Percentiles rank a stretch among this genome's conserved stretches.
Conservation (phyloP, 2,888 invertebrate species). For the Nomada lathburiana region DNA sequence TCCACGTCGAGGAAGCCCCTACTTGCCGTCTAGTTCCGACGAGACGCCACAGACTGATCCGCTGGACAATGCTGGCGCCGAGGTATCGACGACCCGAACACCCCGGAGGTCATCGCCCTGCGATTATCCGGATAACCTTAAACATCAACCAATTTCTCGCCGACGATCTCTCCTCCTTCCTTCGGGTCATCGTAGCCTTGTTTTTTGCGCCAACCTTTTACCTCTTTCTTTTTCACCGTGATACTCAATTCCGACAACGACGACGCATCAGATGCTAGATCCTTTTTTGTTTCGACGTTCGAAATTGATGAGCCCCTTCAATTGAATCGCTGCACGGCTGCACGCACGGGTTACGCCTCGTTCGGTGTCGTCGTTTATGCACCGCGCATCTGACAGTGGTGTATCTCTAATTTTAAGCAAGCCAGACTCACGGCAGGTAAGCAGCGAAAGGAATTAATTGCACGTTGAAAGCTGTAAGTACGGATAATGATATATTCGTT, state of each 20-base stretch:
- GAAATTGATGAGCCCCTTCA: too few species aligned
- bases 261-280: not conserved
- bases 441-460: conserved; percentile 23
- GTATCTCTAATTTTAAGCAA: too few species aligned
- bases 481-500: conserved; percentile 36
- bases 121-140: conserved; percentile 19
- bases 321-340: too few species aligned
- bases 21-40: conserved; percentile 23
- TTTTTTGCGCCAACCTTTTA: too few species aligned
- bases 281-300: too few species aligned
- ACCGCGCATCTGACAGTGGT: too few species aligned
- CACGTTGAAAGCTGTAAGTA: conserved; percentile 6
- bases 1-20: conserved; percentile 1
- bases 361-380: too few species aligned
- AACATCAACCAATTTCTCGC: conserved; percentile 32
- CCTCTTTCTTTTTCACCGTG: not conserved
- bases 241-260: not conserved
- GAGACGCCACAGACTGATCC: conserved; percentile 55
- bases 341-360: too few species aligned
- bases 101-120: conserved; percentile 54
- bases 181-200: not conserved
- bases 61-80: conserved; percentile 69
- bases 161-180: not conserved
- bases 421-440: too few species aligned
- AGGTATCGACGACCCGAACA: conserved; percentile 60